These are phyloP conservation scores for Bombylius discolor DNA, from an alignment of 2,888 invertebrate species.

Conservation along the genomic window DNA sequence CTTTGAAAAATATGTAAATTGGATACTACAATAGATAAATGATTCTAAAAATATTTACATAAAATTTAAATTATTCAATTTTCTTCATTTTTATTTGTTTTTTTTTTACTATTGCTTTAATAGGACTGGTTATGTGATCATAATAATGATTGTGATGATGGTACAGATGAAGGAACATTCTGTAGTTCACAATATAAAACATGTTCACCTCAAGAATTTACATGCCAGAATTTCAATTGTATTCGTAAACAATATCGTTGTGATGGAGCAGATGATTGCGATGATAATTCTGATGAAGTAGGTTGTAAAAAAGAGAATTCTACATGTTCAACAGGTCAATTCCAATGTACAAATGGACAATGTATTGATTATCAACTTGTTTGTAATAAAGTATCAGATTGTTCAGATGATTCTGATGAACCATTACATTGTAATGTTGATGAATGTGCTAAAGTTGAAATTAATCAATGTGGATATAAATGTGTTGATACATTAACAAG, in stretches of 20 bases:
- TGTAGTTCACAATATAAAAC: constrained; percentile 74
- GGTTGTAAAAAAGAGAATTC: constrained; percentile 63
- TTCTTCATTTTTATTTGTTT: no score
- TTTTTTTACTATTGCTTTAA: constrained; percentile 30
- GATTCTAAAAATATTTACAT: no score
- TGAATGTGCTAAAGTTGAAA: constrained; percentile 82
- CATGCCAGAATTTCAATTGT: constrained; percentile 91
- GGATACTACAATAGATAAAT: no score
- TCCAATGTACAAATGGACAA: constrained; percentile 68
- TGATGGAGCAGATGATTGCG: constrained; percentile 87
- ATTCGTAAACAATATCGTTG: constrained; percentile 71
- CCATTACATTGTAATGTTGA: constrained; percentile 89
- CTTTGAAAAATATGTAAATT: no score
- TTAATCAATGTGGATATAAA: constrained; percentile 90
- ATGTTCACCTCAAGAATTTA: constrained; percentile 75
- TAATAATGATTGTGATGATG: constrained; percentile 91
- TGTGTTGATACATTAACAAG: constrained; percentile 88
- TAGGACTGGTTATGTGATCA: constrained; percentile 81
- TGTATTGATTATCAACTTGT: constrained; percentile 75
- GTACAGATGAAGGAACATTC: constrained; percentile 90
- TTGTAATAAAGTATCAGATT: constrained; percentile 82
- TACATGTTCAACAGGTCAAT: constrained; percentile 66
- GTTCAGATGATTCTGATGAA: constrained; percentile 79
- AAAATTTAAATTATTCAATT: no score
- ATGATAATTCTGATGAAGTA: constrained; percentile 89